Base-by-base conservation (phyloP, 2,888 invertebrate genomes). In the Hylaea fasciaria region DNA sequence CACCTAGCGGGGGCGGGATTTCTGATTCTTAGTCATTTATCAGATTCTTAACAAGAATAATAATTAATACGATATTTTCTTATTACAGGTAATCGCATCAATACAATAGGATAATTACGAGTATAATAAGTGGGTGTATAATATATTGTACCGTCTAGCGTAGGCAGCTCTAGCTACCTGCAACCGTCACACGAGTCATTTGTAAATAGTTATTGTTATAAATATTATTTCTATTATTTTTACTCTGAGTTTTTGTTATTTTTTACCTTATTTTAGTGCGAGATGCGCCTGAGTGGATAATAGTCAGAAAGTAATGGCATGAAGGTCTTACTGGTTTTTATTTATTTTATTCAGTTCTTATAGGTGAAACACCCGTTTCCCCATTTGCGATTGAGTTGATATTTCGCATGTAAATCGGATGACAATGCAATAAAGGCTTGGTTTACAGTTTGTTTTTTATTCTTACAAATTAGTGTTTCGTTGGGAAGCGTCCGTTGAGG, bases 151-250 rank as follows among this genome's bases (percentile, higher is more conserved):
- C 70, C 64, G 69, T 72, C 64, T 68, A 49, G 59, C 61, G 68
- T 75, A 75, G 77, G 75, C 76, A 70, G 37, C 37, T n/a, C n/a
- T n/a, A n/a, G n/a, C n/a, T 44, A 12, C 53, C 53, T 49, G 44
- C 17, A 59, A 45, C 35, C 53, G 46, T 54, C 39, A 51, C 43
- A 45, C 54, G 39, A 61, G 61, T 62, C 61, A 62, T 56, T 73
- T 82, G 82, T 82, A 82, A 71, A 82, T 82, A 82, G 66, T 68
- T 73, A 70, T 48, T 72, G 72, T 73, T 69, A 71, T 72, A 73
- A 46, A 46, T 17, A 57, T 13, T 45, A 45, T 55, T 69, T 64
- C 52, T 69, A 68, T 74, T 72, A 75, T 73, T 72, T 65, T 64
- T 70, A 72, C 62, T 66, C 61, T 61, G 62, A 29, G 29, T 51